phyloP scores from a whole-genome alignment of 1,140 invertebrate species.

The Drosophila rhopaloa region DNA sequence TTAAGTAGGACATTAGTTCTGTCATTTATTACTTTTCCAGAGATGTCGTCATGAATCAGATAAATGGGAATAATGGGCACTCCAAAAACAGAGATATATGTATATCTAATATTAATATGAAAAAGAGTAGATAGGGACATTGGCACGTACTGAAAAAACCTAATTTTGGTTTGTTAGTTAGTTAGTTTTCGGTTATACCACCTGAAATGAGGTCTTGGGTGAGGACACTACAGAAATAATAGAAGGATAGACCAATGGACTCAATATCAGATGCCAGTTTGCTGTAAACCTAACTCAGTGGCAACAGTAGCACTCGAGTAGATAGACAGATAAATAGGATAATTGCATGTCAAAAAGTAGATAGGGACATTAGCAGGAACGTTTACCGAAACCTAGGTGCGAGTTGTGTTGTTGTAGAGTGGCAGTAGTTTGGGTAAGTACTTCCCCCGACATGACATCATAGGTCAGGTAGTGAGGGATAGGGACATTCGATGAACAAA shows the following conservation, averaged over 20 bases:
- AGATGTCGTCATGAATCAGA: constrained; percentile 26
- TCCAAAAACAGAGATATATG: background rate
- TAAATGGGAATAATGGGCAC: constrained; percentile 1
- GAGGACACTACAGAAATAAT: background rate
- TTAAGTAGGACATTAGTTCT: constrained; percentile 1
- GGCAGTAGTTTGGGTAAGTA: background rate
- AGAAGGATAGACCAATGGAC: background rate
- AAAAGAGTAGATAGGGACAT: background rate
- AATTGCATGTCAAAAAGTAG: constrained; percentile 5
- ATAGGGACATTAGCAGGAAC: constrained; percentile 2
- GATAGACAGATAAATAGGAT: background rate
- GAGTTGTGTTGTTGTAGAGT: background rate
- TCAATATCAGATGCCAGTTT: background rate
- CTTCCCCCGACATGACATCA: constrained; percentile 16
- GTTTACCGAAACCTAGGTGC: background rate
- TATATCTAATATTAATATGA: background rate
- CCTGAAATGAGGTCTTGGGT: background rate
- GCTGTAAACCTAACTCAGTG: background rate
- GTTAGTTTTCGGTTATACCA: too few relatives aligned
- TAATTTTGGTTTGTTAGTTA: background rate
- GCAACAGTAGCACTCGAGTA: background rate
- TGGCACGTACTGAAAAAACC: background rate
- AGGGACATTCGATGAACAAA: too few relatives aligned
- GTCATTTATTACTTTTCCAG: background rate
- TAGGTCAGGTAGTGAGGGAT: background rate